These are phyloP conservation scores for Gnatocerus cornutus DNA, from an alignment of 2,888 invertebrate species.

Conservation along the genomic window DNA sequence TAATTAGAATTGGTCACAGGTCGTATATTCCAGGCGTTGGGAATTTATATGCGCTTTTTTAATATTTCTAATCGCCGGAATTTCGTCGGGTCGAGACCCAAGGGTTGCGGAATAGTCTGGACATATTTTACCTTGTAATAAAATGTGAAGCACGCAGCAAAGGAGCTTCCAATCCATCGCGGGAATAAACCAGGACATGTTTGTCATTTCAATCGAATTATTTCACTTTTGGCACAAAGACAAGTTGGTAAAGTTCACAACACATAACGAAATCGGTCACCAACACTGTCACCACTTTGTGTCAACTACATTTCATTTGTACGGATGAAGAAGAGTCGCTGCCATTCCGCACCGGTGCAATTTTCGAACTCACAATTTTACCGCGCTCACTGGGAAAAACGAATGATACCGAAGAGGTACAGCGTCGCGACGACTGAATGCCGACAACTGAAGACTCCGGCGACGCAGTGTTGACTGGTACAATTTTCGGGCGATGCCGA, in stretches of 20 bases:
- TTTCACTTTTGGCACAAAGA: conserved; percentile 59
- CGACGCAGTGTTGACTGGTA: conserved; percentile 46
- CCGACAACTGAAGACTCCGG: conserved; percentile 55
- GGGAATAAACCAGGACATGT: conserved; percentile 24
- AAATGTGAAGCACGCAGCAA: conserved; percentile 56
- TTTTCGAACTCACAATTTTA: conserved; percentile 28
- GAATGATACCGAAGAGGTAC: not conserved
- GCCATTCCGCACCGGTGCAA: conserved; percentile 10
- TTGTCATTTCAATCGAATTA: conserved; percentile 35
- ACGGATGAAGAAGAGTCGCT: not conserved
- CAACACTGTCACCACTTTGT: conserved; percentile 19
- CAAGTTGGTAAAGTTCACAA: conserved; percentile 53
- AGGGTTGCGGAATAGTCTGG: conserved; percentile 9
- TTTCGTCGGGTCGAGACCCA: not conserved
- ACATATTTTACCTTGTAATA: conserved; percentile 56
- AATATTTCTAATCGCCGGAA: too few relatives aligned
- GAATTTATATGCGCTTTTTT: too few relatives aligned
- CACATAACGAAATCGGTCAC: conserved; percentile 46
- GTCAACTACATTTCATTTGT: not conserved
- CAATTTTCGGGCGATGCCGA: conserved; percentile 59
- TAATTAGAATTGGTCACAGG: too few relatives aligned
- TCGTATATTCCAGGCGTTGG: too few relatives aligned
- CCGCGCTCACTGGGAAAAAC: conserved; percentile 31
- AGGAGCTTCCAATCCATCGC: conserved; percentile 59
- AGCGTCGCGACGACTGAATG: conserved; percentile 61